Base-by-base conservation (phyloP, 2,888 invertebrate species). In the Leptinotarsa juncta region DNA sequence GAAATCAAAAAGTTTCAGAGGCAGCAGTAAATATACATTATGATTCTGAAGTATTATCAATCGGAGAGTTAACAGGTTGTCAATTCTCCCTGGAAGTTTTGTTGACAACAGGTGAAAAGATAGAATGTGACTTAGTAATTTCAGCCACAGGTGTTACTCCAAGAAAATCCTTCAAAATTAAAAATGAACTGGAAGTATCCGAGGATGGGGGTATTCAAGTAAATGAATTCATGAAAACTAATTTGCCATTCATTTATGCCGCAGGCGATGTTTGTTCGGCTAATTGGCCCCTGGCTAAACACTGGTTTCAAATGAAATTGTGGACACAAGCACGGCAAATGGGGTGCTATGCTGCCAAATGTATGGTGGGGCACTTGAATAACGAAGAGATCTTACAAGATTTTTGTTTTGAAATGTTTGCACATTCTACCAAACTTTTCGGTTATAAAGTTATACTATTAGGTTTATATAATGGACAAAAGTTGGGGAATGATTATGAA, bases 291-390 rank as follows among this genome's bases (percentile, higher is more conserved):
- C 85, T 89, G 76, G 92, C 95, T 0, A 89, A 91, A 32, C 94
- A 96, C 84, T 97, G 97, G 97, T 95, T 96, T 86, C 95, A 98
- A 89, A 95, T 99, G 94, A 91, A 97, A 75, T 88, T 99, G 51
- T 99, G 99, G 99, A 97, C 97, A 0, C 99, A 99, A 89, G 99
- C 99, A 0, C 90, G 97, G 71, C 98, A 98, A 88, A 98, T 98
- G 98, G 99, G 98, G 14, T 91, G 92, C 71, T 97, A 96, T 90
- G 97, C 96, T 32, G 98, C 97, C 0, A 95, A 95, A 86, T 93
- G 94, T 73, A 98, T 99, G 96, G 91, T 92, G 77, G 92, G 91
- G 0, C 88, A 88, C 78, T 84, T 91, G 10, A 90, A 88, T 15
- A 89, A 91, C 10, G 92, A 95, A 87, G 89, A 90, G 79, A 90